Percentiles rank a stretch among this genome's conserved stretches.
These are phyloP conservation scores for Hydrocynus forskahlii DNA, from an alignment of 2,797 vertebrate genomes.

Conservation along the genomic window DNA sequence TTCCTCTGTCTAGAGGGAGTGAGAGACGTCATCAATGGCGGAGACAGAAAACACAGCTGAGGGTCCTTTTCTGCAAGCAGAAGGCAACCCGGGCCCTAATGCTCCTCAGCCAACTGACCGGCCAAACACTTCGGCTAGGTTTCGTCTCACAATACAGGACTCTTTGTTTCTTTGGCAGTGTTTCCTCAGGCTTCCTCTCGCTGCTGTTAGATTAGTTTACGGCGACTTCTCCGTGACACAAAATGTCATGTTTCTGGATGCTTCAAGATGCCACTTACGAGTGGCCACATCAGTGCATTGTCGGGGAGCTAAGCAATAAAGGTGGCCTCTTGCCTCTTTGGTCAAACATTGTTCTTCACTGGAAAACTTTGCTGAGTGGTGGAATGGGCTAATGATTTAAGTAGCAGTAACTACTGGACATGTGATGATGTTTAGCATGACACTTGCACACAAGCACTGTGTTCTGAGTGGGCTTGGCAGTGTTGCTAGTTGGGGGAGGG, in stretches of 20 bases:
- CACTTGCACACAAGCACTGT: not conserved
- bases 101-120: constrained; percentile 37
- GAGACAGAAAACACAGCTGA: constrained; percentile 46
- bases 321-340: not conserved
- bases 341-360: not conserved
- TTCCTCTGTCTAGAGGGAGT: constrained; percentile 9
- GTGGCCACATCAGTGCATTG: not conserved
- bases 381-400: not conserved
- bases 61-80: constrained; percentile 38
- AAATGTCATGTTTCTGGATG: constrained; percentile 31
- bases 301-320: constrained; percentile 2
- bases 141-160: constrained; percentile 55
- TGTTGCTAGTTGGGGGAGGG: constrained; percentile 12
- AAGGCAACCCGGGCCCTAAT: constrained; percentile 38
- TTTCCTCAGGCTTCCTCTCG: constrained; percentile 36
- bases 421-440: not conserved
- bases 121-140: constrained; percentile 48
- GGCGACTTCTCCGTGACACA: constrained; percentile 9
- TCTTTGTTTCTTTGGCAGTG: constrained; percentile 49
- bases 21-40: constrained; percentile 13
- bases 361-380: not conserved
- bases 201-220: constrained; percentile 29
- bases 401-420: not conserved
- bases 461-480: not conserved
- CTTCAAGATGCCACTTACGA: not conserved